Conservation (phyloP, 2,797 vertebrate species). For the Thamnophis elegans region DNA sequence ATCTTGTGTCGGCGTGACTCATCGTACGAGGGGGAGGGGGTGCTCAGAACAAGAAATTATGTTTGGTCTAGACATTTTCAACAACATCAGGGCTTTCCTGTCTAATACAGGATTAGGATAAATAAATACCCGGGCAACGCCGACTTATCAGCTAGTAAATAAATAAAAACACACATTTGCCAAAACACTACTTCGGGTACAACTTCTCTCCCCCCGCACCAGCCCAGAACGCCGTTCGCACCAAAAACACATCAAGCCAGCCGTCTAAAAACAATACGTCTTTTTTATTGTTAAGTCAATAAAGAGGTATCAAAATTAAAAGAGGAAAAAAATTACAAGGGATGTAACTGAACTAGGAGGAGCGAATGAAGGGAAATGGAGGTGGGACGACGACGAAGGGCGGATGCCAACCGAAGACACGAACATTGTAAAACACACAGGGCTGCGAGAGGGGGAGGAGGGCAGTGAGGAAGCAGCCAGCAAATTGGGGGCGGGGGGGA, state of each 20-base stretch:
- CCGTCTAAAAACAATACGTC: slow-evolving; percentile 71
- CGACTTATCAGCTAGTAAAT: too few relatives aligned
- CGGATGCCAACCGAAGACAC: slow-evolving; percentile 57
- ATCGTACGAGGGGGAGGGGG: too few relatives aligned
- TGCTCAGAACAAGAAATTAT: too few relatives aligned
- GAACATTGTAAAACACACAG: slow-evolving; percentile 60
- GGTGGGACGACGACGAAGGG: slow-evolving; percentile 30
- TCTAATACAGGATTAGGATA: too few relatives aligned
- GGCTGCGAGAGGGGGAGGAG: slow-evolving; percentile 17
- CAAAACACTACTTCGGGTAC: neutral
- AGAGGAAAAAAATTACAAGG: slow-evolving; percentile 66
- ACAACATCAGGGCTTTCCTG: too few relatives aligned
- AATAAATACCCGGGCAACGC: too few relatives aligned
- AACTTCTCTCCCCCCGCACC: neutral
- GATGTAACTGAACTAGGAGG: slow-evolving; percentile 61
- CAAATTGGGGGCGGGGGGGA: slow-evolving; percentile 42
- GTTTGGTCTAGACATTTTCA: too few relatives aligned
- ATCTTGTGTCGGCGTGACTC: too few relatives aligned
- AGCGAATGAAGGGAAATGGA: neutral
- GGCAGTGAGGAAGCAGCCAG: slow-evolving; percentile 60
- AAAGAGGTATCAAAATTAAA: slow-evolving; percentile 77
- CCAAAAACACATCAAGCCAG: slow-evolving; percentile 34
- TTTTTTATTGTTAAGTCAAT: slow-evolving; percentile 72
- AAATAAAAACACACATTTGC: too few relatives aligned
- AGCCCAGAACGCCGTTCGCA: neutral